Evolutionary conservation across 2,113 vertebrate genomes (phyloP).

Genomic region (Scomber colias): DNA sequence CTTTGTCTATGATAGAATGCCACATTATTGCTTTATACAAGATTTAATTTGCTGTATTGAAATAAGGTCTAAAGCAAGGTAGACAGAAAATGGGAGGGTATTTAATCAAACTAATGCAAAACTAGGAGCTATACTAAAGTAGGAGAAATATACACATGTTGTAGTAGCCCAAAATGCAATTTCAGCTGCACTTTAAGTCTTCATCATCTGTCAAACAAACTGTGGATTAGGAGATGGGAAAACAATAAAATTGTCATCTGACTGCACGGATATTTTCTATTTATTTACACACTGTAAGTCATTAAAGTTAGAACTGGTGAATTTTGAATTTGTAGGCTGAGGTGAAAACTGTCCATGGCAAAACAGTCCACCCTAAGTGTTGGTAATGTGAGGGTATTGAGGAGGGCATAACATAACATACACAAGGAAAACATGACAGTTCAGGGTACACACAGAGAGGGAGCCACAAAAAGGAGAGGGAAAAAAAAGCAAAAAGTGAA

Average conservation of each 20-base stretch:
- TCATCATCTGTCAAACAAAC: slow-evolving; percentile 33
- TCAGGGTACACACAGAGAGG: not conserved
- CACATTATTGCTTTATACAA: too few species aligned
- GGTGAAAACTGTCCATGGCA: too few species aligned
- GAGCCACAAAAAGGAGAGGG: not conserved
- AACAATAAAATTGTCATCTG: not conserved
- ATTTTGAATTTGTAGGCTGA: too few species aligned
- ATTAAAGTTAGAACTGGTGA: not conserved
- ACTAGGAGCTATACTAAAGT: too few species aligned
- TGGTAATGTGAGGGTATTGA: not conserved
- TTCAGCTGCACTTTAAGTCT: slow-evolving; percentile 15
- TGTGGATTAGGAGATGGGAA: not conserved
- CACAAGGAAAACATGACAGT: slow-evolving; percentile 13
- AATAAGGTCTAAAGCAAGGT: too few species aligned
- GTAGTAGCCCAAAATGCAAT: too few species aligned
- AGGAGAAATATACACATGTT: too few species aligned
- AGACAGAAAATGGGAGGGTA: too few species aligned
- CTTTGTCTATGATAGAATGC: too few species aligned
- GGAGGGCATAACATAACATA: slow-evolving; percentile 21
- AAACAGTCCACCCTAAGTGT: not conserved
- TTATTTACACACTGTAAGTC: not conserved
- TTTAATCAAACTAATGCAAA: too few species aligned
- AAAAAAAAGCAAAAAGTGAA: slow-evolving; percentile 24
- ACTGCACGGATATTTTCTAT: not conserved
- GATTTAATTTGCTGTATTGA: too few species aligned